Evolutionary conservation across 1,140 invertebrate species (phyloP), one percentile per base, ranked within the genome.

Genomic region (Spodoptera litura): DNA sequence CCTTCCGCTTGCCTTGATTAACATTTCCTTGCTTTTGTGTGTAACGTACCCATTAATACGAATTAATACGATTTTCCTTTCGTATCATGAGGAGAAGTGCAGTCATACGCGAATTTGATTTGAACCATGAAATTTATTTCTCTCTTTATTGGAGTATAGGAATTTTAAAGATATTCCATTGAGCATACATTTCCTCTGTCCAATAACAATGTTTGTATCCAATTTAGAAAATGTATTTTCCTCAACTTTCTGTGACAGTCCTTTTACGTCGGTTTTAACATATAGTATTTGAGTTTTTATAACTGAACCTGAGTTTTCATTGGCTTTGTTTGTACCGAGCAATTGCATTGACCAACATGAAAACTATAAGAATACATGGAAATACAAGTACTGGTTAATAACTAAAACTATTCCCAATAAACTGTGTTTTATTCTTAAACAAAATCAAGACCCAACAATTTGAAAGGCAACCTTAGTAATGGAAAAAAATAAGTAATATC

Each of bases 1-100:
- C 89, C 88, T 88, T 88, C 85, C 85, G 86, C 78, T 85, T 78
- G 81, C 83, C 81, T 87, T 89, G 88, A 89, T 90, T 89, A 88
- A 89, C 84, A 82, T 82, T 81, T 76, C 72, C 78, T 79, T 83
- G 80, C 83, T 83, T 88, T 86, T 87, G 82, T 85, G 79, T 77
- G 79, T 80, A 81, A 83, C 74, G 73, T 79, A 87, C 84, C 83
- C 88, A 83, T 88, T 85, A 89, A 89, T 83, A 85, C 80, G 81
- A 87, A 88, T 88, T 83, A 87, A 88, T 87, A 77, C 81, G 77
- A 80, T 83, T 82, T 84, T 77, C 73, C 81, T 64, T 78, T 66
- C 72, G 61, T 72, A 62, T 6, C 38, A 35, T 77, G 61, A 11
- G 66, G 49, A 25, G 53, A 77, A 44, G 13, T 77, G 74, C 62